A percentile compares a stretch with the other conserved stretches of the same genome.
These are phyloP conservation scores for Drosophila santomea DNA, from an alignment of 1,140 invertebrate genomes.

Conservation along the genomic window DNA sequence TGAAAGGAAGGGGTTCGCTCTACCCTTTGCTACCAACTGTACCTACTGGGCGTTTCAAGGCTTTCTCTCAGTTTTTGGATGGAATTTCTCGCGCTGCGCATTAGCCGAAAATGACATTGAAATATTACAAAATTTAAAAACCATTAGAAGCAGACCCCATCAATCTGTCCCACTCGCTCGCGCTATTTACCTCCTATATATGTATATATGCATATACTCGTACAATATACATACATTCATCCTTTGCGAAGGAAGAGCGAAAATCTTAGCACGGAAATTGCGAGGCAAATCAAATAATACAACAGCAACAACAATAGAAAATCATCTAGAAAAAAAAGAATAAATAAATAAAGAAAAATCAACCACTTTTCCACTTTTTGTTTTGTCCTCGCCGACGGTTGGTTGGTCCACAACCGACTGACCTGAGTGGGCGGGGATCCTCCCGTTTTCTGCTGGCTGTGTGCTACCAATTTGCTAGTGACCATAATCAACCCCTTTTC, in stretches of 20 bases:
- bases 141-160: constrained; percentile 70
- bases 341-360: constrained; percentile 59
- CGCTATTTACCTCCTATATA: constrained; percentile 20
- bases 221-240: constrained; percentile 59
- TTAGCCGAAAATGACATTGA: constrained; percentile 78
- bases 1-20: constrained; percentile 6
- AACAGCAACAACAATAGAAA: constrained; percentile 20
- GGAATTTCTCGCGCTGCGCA: constrained; percentile 41
- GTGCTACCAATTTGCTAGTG: constrained; percentile 80
- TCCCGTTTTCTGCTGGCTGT: background rate
- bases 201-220: constrained; percentile 11
- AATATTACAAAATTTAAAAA: constrained; percentile 82
- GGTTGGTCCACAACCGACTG: constrained; percentile 50
- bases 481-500: constrained; percentile 82
- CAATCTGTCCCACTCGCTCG: constrained; percentile 5
- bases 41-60: constrained; percentile 18
- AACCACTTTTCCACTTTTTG: constrained; percentile 78
- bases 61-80: background rate
- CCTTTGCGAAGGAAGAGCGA: constrained; percentile 31
- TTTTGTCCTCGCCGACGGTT: constrained; percentile 64
- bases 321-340: constrained; percentile 55
- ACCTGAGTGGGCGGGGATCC: constrained; percentile 11
- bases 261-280: constrained; percentile 70
- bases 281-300: constrained; percentile 66
- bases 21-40: constrained; percentile 65